Percentiles rank a stretch among this genome's conserved stretches.
These are phyloP conservation scores for Periophthalmodon schlosseri DNA, from an alignment of 2,113 vertebrate species.

Conservation along the genomic window DNA sequence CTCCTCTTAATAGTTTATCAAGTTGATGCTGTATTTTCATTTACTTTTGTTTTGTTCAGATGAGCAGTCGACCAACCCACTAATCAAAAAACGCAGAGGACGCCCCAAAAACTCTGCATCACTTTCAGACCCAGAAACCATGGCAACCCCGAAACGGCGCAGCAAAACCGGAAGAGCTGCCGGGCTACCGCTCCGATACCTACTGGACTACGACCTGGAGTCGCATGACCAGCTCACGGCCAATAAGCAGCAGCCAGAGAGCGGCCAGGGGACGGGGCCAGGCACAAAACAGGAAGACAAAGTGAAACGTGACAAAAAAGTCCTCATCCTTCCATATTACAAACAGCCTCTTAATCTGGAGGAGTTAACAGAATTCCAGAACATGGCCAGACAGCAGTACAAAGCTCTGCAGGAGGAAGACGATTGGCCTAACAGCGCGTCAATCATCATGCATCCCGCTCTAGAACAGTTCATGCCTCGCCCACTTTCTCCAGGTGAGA, in stretches of 20 bases:
- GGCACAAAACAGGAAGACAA: no score
- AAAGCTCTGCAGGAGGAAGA: neutral
- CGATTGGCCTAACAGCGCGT: neutral
- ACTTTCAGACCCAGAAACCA: neutral
- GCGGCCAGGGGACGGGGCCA: no score
- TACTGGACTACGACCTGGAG: neutral
- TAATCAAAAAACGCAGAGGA: neutral
- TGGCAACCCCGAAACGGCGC: neutral
- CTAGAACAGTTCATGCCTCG: neutral
- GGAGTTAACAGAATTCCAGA: neutral
- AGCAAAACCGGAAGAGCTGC: neutral
- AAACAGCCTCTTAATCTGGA: no score
- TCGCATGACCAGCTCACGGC: neutral
- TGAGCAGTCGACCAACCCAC: neutral
- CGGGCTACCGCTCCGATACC: neutral
- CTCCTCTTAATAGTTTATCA: no score
- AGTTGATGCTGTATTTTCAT: no score
- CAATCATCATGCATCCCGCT: neutral
- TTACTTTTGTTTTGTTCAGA: neutral
- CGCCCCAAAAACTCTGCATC: neutral
- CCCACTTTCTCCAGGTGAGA: neutral
- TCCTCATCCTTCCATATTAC: no score
- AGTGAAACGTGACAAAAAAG: no score
- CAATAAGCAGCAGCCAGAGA: neutral
- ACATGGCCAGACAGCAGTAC: neutral